A percentile compares a stretch with the other conserved stretches of the same genome.
These are phyloP conservation scores for Rotaria magnacalcarata DNA, from an alignment of 2,888 invertebrate genomes.

Conservation along the genomic window DNA sequence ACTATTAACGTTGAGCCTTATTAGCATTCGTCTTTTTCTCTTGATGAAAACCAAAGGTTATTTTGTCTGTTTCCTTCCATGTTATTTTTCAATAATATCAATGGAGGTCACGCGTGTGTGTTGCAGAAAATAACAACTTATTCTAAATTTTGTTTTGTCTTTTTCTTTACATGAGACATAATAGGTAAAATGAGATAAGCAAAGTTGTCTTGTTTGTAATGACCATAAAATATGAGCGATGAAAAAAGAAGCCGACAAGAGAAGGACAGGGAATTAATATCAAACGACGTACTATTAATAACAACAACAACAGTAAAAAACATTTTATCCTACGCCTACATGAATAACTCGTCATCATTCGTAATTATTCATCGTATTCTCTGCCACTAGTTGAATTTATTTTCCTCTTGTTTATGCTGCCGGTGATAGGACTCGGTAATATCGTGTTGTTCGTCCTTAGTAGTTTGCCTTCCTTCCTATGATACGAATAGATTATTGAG, in stretches of 20 bases:
- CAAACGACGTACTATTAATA: background rate
- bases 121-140: background rate
- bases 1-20: background rate
- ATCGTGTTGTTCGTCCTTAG: background rate
- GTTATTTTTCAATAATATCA: background rate
- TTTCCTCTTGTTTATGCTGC: background rate
- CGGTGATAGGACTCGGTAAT: background rate
- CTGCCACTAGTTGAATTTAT: background rate
- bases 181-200: background rate
- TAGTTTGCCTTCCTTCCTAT: background rate
- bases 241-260: background rate
- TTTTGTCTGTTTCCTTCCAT: background rate
- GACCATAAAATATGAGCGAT: background rate
- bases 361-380: slow-evolving; percentile 1
- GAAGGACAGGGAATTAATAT: background rate
- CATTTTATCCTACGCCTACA: background rate
- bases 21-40: background rate
- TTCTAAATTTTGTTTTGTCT: background rate
- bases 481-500: slow-evolving; percentile 2
- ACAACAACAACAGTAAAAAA: background rate
- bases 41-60: too few relatives aligned
- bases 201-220: background rate
- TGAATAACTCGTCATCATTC: background rate
- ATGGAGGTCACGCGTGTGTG: background rate
- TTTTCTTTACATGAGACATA: background rate